Evolutionary conservation across 1,140 invertebrate genomes (phyloP).

Genomic region (Mamestra configurata): DNA sequence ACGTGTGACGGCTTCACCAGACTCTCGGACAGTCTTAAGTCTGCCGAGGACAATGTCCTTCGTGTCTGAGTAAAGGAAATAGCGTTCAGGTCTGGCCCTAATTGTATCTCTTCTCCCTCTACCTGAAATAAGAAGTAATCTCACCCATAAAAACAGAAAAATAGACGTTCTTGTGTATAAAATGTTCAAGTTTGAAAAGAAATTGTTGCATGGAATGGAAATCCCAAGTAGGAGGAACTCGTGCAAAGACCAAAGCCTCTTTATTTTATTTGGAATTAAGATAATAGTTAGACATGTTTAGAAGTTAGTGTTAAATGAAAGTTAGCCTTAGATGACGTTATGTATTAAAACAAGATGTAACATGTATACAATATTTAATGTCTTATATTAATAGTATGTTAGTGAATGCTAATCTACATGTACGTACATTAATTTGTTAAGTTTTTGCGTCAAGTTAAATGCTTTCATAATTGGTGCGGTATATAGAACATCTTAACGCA

Average conservation of each 20-base stretch:
- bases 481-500: conserved; percentile 60
- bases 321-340: conserved; percentile 53
- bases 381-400: conserved; percentile 60
- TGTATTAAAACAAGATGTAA: conserved; percentile 73
- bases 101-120: conserved; percentile 86
- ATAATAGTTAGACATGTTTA: conserved; percentile 58
- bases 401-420: conserved; percentile 64
- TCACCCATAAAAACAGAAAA: conserved; percentile 84
- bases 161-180: conserved; percentile 58
- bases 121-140: conserved; percentile 88
- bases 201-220: conserved; percentile 55
- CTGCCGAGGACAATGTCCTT: conserved; percentile 84
- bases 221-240: conserved; percentile 61
- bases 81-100: conserved; percentile 86
- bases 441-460: conserved; percentile 59
- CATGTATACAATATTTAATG: conserved; percentile 71
- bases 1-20: conserved; percentile 82
- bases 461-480: conserved; percentile 50
- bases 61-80: conserved; percentile 86
- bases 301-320: conserved; percentile 61
- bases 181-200: conserved; percentile 50
- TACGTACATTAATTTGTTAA: conserved; percentile 65
- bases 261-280: conserved; percentile 80
- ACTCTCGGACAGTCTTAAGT: conserved; percentile 85
- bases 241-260: conserved; percentile 87